Base-by-base conservation (phyloP, 1,140 invertebrate species). In the Philotrypesis tridentata region DNA sequence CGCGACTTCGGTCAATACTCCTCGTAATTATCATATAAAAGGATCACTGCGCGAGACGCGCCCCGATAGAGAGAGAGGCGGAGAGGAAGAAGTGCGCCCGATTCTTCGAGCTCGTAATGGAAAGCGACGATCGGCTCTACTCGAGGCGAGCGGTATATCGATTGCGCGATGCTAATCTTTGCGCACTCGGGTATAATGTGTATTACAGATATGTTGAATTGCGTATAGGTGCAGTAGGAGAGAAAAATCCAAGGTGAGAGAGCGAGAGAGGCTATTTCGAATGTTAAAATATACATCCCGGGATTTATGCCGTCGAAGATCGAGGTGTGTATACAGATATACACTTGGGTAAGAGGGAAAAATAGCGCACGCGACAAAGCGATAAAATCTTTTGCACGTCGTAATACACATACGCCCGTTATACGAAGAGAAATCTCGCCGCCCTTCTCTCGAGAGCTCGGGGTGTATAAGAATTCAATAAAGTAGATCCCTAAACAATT, bases 1-100 rank as follows among this genome's bases (percentile, higher is more conserved):
- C 80, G 74, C 55, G 60, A 65, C 73, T 70, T 74, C 75, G 75
- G 80, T 82, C 80, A 82, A 82, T 82, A 82, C 80, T 82, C 80
- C 75, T 86, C 85, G 85, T 87, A 89, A 89, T 89, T 89, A 89
- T 89, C 89, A 89, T 89, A 89, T 88, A 89, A 89, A 89, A 89
- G 88, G 89, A 88, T 89, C 87, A 85, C 31, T 23, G 31, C 65
- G 33, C 55, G 33, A 27, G 5, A 29, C 11, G 27, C n/a, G n/a
- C n/a, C n/a, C n/a, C n/a, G n/a, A n/a, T n/a, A n/a, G n/a, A n/a
- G n/a, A n/a, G n/a, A n/a, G n/a, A n/a, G n/a, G n/a, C n/a, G 33
- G 37, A n/a, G n/a, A 77, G 80, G 63, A 79, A 67, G 74, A 79
- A 76, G 11, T 72, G 14, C 33, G 61, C 7, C 6, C 70, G 33